These are phyloP conservation scores for Microchrysa polita DNA, from an alignment of 2,888 invertebrate species.

Conservation along the genomic window DNA sequence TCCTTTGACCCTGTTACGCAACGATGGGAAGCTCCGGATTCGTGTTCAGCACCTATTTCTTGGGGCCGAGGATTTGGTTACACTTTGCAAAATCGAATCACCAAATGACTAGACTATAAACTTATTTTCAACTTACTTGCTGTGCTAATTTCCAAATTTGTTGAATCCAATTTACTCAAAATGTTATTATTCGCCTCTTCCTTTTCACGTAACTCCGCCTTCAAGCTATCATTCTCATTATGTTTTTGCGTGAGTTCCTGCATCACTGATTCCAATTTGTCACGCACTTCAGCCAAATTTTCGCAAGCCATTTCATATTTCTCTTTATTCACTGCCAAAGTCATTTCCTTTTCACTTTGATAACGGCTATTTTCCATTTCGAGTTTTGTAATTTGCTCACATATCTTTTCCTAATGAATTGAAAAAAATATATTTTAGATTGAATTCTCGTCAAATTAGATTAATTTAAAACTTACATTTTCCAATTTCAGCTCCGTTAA, in stretches of 20 bases:
- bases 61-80: too few relatives aligned
- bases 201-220: not conserved
- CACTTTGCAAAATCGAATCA: too few relatives aligned
- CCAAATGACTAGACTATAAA: too few relatives aligned
- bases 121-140: not conserved
- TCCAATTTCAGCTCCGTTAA: not conserved
- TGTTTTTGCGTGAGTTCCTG: not conserved
- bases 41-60: too few relatives aligned
- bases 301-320: conserved; percentile 9
- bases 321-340: not conserved
- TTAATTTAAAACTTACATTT: conserved; percentile 24
- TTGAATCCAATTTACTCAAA: not conserved
- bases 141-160: not conserved
- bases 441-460: not conserved
- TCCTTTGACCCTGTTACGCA: too few relatives aligned
- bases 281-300: conserved; percentile 6
- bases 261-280: conserved; percentile 1
- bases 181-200: not conserved
- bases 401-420: not conserved
- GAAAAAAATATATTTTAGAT: not conserved
- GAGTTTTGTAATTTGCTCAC: not conserved
- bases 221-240: conserved; percentile 31
- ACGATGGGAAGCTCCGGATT: too few relatives aligned
- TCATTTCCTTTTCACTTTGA: not conserved
- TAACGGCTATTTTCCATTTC: conserved; percentile 27